Base-by-base conservation (phyloP, 2,888 invertebrate species). In the Napeogenes sylphis region DNA sequence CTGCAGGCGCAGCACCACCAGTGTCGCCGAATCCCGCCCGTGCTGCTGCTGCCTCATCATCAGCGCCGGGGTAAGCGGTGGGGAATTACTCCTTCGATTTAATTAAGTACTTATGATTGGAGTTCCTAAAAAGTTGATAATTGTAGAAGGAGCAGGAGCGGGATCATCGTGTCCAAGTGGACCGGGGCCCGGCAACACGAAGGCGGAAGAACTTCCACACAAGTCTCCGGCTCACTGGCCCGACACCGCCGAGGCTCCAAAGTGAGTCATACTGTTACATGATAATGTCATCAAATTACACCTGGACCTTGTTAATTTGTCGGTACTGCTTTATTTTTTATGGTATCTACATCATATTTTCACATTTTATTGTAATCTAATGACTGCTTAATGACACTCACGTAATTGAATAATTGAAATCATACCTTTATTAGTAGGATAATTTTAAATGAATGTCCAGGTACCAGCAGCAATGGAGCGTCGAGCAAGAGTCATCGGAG, bases 1-100 rank as follows among this genome's bases (percentile, higher is more conserved):
- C 90, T 99, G 68, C 96, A 97, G 80, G 94, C 95, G 5, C 97
- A 98, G 81, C 95, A 97, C 80, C 99, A 99, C 85, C 94, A 94
- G 66, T 99, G 99, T 85, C 94, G 95, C 79, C 92, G 95, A 71
- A 94, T 97, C 66, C 96, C 96, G 55, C 94, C 95, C 8, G 94
- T 96, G 71, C 92, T 96, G 55, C 92, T 96, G 86, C 94, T 95
- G 79, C 94, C 93, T 62, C 93, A 94, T 55, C 62, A 56, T 8
- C 63, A 58, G 55, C 91, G 54, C 47, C 66, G 92, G 33, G 92
- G 64, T 3, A 67, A 62, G 14, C 59, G 61, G 14, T 21, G 47
- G 21, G 70, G 56, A 21, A 21, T 21, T 21, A 21, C 21, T 21
- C 21, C 21, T 21, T 21, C 21, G 21, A 21, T 21, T 21, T 21